Percentiles rank a stretch among this genome's conserved stretches.
These are phyloP conservation scores for Aphodius granarius DNA, from an alignment of 2,888 invertebrate species.

Conservation along the genomic window DNA sequence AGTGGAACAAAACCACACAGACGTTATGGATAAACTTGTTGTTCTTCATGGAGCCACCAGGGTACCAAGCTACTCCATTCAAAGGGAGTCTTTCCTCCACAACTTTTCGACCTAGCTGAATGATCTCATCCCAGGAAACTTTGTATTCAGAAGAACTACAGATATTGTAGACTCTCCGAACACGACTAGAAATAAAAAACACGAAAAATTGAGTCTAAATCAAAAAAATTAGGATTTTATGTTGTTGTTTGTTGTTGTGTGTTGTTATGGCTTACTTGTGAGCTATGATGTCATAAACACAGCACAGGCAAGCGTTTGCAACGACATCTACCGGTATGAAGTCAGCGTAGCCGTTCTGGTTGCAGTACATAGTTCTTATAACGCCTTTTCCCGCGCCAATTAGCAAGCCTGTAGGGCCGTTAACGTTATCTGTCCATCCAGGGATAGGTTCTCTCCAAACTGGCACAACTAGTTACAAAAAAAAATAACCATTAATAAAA, in stretches of 20 bases:
- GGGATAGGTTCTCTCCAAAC: conserved; percentile 82
- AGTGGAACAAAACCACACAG: conserved; percentile 85
- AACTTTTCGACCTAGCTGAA: conserved; percentile 76
- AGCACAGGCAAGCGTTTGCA: conserved; percentile 64
- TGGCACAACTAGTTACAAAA: conserved; percentile 68
- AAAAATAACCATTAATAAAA: not conserved
- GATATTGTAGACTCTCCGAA: conserved; percentile 69
- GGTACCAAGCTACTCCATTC: conserved; percentile 83
- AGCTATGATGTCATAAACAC: conserved; percentile 57
- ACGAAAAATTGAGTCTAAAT: not conserved
- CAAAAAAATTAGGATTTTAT: not conserved
- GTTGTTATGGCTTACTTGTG: conserved; percentile 53
- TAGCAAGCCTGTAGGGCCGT: conserved; percentile 86
- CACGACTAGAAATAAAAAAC: conserved; percentile 52
- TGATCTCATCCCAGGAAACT: conserved; percentile 87
- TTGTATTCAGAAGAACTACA: conserved; percentile 81
- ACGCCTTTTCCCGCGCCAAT: conserved; percentile 87
- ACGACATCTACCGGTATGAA: conserved; percentile 80
- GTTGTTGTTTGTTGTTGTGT: not conserved
- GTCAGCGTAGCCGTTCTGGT: conserved; percentile 76
- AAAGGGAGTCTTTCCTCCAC: conserved; percentile 79
- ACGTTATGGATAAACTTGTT: conserved; percentile 77
- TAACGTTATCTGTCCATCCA: conserved; percentile 93
- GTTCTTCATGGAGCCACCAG: conserved; percentile 85
- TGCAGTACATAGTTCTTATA: conserved; percentile 85